Base-by-base conservation (phyloP, 1,140 invertebrate genomes). In the Drosophila asahinai region DNA sequence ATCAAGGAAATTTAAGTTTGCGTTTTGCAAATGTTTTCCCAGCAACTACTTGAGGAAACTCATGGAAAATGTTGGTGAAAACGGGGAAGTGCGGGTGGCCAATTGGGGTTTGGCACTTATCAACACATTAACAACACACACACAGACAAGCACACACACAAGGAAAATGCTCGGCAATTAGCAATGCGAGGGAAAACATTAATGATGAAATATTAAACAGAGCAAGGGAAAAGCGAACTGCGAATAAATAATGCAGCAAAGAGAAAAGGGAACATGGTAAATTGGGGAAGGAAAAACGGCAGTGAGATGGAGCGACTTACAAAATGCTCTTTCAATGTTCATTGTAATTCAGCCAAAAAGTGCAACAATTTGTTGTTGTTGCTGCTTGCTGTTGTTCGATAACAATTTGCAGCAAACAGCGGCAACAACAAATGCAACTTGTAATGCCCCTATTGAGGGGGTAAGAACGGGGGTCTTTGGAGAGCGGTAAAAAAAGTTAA, bases 121-220 rank as follows among this genome's bases (percentile, higher is more conserved):
- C 70, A 73, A 43, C 67, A 73, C 70, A 73, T 73, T 61, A 73
- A 72, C 67, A 66, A 71, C 66, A 19, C 36, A 52, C 25, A 43
- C 36, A 52, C 14, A 25, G 19, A 43, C 40, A 11, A 36, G 14
- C 7, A 45, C 12, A 48, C n/a, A 47, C 22, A 66, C 14, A 60
- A 27, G 11, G 17, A 36, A 65, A 62, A 61, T 72, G n/a, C 67
- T 43, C 19, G 67, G 67, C 70, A 73, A 73, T 73, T 73, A 73
- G 70, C 67, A 73, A 73, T 61, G 66, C 70, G 43, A 71, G 66
- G 36, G 43, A 60, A 71, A 73, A 73, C 70, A 73, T 73, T 73
- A 73, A 73, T 73, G 70, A 73, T 73, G 70, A 73, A 73, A 73
- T 73, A 73, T 73, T 73, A 73, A 73, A 61, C 47, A 73, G 54